These are phyloP conservation scores for Dexiosoma caninum DNA, from an alignment of 2,888 invertebrate genomes.

Conservation along the genomic window DNA sequence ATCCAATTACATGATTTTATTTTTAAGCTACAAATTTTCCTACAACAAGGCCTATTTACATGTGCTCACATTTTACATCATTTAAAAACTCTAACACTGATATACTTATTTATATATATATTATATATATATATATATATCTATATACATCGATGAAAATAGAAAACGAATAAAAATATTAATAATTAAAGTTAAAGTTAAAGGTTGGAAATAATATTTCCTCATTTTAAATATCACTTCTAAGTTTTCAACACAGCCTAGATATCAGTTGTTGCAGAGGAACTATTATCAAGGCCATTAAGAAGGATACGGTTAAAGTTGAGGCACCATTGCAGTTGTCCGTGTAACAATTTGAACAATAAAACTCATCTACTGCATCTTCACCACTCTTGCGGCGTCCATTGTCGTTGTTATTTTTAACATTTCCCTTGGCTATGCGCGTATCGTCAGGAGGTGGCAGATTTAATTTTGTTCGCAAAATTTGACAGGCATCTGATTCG, in stretches of 20 bases:
- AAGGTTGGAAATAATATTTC: no score
- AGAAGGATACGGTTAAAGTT: conserved; percentile 36
- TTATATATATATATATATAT: background rate
- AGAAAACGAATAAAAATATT: background rate
- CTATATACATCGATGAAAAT: background rate
- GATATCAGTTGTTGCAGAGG: conserved; percentile 35
- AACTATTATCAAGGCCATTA: conserved; percentile 31
- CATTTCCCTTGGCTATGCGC: conserved; percentile 29
- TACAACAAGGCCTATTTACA: conserved; percentile 60
- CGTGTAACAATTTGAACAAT: conserved; percentile 74
- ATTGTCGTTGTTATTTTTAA: conserved; percentile 57
- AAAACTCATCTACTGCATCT: conserved; percentile 68
- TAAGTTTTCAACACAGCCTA: conserved; percentile 59
- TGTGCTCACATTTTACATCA: conserved; percentile 6
- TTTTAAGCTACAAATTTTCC: conserved; percentile 6
- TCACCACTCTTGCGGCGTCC: conserved; percentile 44
- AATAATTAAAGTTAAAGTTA: no score
- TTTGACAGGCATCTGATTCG: conserved; percentile 75
- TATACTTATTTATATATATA: conserved; percentile 1
- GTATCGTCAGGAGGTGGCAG: conserved; percentile 40
- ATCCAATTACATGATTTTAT: background rate
- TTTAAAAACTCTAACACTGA: background rate
- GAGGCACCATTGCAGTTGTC: conserved; percentile 74
- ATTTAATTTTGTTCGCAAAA: conserved; percentile 70
- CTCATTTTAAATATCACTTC: conserved; percentile 2